A percentile compares a stretch with the other conserved stretches of the same genome.
These are phyloP conservation scores for Heterocephalus glaber DNA, from an alignment of 2,113 vertebrate genomes.

Conservation along the genomic window DNA sequence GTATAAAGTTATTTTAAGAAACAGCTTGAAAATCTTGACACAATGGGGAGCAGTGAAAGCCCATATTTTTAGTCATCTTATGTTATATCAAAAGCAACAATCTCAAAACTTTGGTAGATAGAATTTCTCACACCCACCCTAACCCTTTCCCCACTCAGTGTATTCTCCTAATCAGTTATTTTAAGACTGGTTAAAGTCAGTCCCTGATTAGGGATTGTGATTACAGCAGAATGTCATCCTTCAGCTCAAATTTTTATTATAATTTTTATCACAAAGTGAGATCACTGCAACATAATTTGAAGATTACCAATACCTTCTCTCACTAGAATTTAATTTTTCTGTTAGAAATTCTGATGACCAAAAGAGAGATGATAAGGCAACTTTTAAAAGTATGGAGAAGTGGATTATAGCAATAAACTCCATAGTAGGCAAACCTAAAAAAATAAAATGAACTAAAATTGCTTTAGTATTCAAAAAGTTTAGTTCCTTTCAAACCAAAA, in stretches of 20 bases:
- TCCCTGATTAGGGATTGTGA: background rate
- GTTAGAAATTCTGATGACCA: background rate
- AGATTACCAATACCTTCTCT: background rate
- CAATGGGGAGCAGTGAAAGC: background rate
- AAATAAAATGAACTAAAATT: conserved; percentile 53
- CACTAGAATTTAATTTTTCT: conserved; percentile 1
- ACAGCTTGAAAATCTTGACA: background rate
- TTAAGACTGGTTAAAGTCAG: background rate
- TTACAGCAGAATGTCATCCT: background rate
- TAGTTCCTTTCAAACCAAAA: background rate
- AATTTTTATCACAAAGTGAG: background rate
- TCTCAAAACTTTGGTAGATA: background rate
- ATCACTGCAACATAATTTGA: background rate
- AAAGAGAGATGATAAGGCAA: background rate
- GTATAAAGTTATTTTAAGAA: background rate
- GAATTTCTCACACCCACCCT: background rate
- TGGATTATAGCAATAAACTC: background rate
- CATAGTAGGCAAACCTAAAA: conserved; percentile 15
- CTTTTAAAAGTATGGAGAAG: background rate
- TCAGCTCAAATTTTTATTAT: background rate
- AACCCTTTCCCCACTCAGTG: background rate
- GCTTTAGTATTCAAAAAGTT: conserved; percentile 21
- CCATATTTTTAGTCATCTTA: background rate
- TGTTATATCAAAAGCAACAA: background rate
- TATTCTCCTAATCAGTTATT: background rate